These are phyloP conservation scores for Cheilosia grossa DNA, from an alignment of 2,888 invertebrate genomes.

Conservation along the genomic window DNA sequence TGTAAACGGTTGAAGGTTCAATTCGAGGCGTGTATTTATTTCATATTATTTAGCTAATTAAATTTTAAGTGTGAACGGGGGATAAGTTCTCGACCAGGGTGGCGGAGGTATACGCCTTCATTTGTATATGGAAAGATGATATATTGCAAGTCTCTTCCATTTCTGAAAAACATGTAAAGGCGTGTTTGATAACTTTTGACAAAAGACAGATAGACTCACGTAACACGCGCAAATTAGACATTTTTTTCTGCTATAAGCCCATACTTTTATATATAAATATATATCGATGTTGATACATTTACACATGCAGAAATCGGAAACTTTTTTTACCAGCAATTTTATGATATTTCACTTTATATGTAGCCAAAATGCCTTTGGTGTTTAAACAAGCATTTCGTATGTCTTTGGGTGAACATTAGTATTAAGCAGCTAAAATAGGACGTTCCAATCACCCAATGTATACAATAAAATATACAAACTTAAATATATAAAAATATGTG, in stretches of 20 bases:
- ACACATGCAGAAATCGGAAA: constrained; percentile 11
- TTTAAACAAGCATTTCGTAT: constrained; percentile 25
- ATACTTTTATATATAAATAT: not conserved
- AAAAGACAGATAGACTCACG: constrained; percentile 28
- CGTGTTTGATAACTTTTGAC: constrained; percentile 4
- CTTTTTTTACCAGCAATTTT: constrained; percentile 39
- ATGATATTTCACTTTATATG: constrained; percentile 46
- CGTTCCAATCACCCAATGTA: constrained; percentile 46
- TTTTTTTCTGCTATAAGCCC: constrained; percentile 8
- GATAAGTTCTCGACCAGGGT: constrained; percentile 4
- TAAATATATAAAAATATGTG: not conserved
- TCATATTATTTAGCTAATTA: constrained; percentile 39
- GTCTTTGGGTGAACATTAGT: constrained; percentile 30
- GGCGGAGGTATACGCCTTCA: constrained; percentile 8
- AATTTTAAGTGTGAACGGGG: constrained; percentile 43
- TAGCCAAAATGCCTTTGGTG: constrained; percentile 31
- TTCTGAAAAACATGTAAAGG: constrained; percentile 10
- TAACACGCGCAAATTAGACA: constrained; percentile 11
- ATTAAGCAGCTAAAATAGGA: constrained; percentile 48
- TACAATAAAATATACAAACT: constrained; percentile 41
- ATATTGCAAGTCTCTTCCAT: not conserved
- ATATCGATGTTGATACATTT: constrained; percentile 23
- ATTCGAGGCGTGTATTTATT: constrained; percentile 60
- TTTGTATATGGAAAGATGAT: not conserved
- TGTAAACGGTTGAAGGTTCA: constrained; percentile 32